These are phyloP conservation scores for Rhorus exstirpatorius DNA, from an alignment of 2,888 invertebrate species.

Conservation along the genomic window DNA sequence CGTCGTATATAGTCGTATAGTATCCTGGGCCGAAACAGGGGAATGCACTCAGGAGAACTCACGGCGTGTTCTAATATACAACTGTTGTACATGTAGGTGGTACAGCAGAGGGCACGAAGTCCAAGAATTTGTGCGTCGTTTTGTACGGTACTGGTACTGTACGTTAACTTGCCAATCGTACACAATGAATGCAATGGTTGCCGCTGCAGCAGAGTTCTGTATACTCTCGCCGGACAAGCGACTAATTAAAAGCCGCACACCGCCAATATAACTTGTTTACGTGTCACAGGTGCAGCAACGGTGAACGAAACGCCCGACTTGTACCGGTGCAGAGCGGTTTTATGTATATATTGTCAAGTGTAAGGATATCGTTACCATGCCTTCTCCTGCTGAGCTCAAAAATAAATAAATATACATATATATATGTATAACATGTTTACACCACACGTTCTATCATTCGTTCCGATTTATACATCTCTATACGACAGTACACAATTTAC, in stretches of 20 bases:
- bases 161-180: constrained; percentile 41
- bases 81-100: constrained; percentile 55
- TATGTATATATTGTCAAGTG: constrained; percentile 28
- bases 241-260: constrained; percentile 75
- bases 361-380: constrained; percentile 17
- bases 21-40: constrained; percentile 75
- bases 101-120: constrained; percentile 19
- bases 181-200: constrained; percentile 36
- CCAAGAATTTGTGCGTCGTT: constrained; percentile 38
- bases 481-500: not conserved
- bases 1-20: constrained; percentile 25
- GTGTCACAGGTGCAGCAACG: constrained; percentile 69
- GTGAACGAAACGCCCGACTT: constrained; percentile 41
- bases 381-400: constrained; percentile 18
- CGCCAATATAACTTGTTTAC: constrained; percentile 71
- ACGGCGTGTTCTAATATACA: constrained; percentile 65
- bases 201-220: constrained; percentile 41
- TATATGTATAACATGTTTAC: constrained; percentile 24
- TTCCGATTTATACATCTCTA: constrained; percentile 6
- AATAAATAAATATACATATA: no score
- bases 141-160: constrained; percentile 19
- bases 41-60: constrained; percentile 78
- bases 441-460: not conserved
- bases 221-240: constrained; percentile 54
- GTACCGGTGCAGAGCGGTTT: constrained; percentile 30